Conservation (phyloP, 2,888 invertebrate species). For the Sesia apiformis region DNA sequence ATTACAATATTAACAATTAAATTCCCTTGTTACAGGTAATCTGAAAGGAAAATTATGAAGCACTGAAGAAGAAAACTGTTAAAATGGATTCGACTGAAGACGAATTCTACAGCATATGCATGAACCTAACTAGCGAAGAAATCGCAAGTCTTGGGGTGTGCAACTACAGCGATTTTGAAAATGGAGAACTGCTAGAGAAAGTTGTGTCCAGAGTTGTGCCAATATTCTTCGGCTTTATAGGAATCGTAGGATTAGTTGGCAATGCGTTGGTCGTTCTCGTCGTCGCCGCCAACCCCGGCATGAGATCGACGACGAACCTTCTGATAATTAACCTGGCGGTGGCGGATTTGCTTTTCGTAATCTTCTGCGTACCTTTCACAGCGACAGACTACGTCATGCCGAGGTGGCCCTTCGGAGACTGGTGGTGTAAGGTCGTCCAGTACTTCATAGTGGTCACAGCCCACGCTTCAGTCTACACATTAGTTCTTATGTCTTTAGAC, state of each 20-base stretch:
- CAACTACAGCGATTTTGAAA: conserved; percentile 59
- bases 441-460: conserved; percentile 94
- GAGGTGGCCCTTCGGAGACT: conserved; percentile 92
- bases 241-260: conserved; percentile 90
- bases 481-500: conserved; percentile 95
- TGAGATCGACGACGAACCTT: conserved; percentile 94
- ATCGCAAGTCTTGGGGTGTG: conserved; percentile 40
- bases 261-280: conserved; percentile 92
- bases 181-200: conserved; percentile 73
- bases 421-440: conserved; percentile 93
- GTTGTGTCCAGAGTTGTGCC: conserved; percentile 84
- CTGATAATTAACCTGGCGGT: conserved; percentile 92
- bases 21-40: conserved; percentile 1
- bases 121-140: conserved; percentile 52
- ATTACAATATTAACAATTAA: not conserved
- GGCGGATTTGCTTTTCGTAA: conserved; percentile 92
- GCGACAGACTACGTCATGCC: conserved; percentile 91
- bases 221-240: conserved; percentile 89
- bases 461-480: conserved; percentile 93
- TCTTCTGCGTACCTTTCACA: conserved; percentile 96
- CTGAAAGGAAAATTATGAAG: not conserved
- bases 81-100: conserved; percentile 60
- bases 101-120: conserved; percentile 58
- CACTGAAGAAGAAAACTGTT: conserved; percentile 1
- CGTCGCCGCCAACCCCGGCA: conserved; percentile 90